These are phyloP conservation scores for Heterotilapia buettikoferi DNA, from an alignment of 2,113 vertebrate species.

Conservation along the genomic window DNA sequence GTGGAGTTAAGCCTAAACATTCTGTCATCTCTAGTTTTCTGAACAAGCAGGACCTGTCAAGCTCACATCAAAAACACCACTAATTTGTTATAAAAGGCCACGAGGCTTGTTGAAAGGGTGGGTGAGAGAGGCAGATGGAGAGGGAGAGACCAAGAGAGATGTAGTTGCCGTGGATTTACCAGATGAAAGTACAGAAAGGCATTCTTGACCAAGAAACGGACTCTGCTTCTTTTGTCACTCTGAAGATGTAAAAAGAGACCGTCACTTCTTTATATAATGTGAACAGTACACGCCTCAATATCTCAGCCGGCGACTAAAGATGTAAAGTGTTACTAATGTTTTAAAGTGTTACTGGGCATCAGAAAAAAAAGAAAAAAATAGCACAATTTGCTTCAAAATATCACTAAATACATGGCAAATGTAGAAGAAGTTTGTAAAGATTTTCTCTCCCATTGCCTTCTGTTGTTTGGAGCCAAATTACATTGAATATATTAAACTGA, in stretches of 20 bases:
- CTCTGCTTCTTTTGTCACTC: neutral
- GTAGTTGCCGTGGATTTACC: neutral
- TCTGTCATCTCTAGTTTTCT: neutral
- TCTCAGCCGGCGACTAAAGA: neutral
- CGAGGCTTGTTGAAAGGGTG: neutral
- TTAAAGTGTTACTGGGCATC: neutral
- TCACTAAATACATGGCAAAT: neutral
- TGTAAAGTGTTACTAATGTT: neutral
- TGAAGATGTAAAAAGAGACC: neutral
- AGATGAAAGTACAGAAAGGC: neutral
- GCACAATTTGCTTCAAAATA: neutral
- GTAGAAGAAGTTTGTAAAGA: neutral
- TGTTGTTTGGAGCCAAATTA: neutral
- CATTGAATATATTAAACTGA: neutral
- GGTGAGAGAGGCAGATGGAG: neutral
- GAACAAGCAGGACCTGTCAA: neutral
- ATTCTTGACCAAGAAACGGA: neutral
- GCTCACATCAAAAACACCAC: slow-evolving; percentile 8
- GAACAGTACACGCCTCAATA: neutral
- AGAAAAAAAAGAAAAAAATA: neutral
- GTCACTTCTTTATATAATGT: neutral
- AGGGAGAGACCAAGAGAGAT: neutral
- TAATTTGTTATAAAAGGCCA: slow-evolving; percentile 40
- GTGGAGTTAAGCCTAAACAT: neutral
- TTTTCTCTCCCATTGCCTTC: neutral